Evolutionary conservation across 2,797 vertebrate genomes (phyloP).

Genomic region (Myripristis jacobus): DNA sequence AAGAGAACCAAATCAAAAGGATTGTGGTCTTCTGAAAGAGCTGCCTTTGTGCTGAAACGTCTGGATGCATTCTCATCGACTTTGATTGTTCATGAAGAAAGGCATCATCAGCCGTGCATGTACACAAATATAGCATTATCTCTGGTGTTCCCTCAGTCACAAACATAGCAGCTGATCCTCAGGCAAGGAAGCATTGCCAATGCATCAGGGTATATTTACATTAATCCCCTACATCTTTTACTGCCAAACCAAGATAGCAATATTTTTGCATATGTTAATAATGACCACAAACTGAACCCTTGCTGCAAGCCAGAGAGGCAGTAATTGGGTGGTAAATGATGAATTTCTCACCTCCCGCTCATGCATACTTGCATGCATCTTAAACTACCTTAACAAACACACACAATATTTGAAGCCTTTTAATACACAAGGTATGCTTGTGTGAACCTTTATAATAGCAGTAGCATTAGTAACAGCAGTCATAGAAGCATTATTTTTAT

Average conservation of each 20-base stretch:
- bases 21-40: slow-evolving; percentile 14
- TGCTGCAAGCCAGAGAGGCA: not conserved
- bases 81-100: slow-evolving; percentile 23
- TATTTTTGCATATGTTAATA: not conserved
- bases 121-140: not conserved
- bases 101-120: slow-evolving; percentile 16
- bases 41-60: slow-evolving; percentile 18
- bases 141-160: not conserved
- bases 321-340: not conserved
- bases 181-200: not conserved
- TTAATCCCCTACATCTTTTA: slow-evolving; percentile 2
- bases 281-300: not conserved
- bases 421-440: not conserved
- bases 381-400: not conserved
- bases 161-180: not conserved
- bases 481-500: no score
- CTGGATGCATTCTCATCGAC: slow-evolving; percentile 20
- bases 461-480: no score
- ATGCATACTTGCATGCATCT: not conserved
- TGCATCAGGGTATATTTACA: not conserved
- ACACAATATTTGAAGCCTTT: not conserved
- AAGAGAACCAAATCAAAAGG: slow-evolving; percentile 45
- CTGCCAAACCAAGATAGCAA: slow-evolving; percentile 2
- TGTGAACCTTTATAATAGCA: not conserved
- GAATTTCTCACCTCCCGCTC: not conserved